phyloP scores from a whole-genome alignment of 2,113 vertebrate species.

The Microtus pennsylvanicus region DNA sequence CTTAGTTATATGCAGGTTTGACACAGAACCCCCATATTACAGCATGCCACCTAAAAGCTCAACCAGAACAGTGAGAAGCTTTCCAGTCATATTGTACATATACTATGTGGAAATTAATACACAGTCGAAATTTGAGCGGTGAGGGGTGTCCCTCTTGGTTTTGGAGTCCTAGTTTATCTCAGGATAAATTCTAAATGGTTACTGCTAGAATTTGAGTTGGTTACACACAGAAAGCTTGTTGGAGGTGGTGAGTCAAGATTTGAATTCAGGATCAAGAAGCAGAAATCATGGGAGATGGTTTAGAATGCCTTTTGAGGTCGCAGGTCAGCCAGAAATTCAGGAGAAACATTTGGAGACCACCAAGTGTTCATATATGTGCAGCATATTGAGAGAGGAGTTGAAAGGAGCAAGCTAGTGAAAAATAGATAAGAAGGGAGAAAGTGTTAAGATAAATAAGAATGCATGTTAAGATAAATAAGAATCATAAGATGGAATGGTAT shows the following conservation, averaged over 20 bases:
- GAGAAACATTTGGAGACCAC: not conserved
- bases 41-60: not conserved
- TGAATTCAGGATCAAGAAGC: not conserved
- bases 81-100: not conserved
- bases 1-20: conserved; percentile 66
- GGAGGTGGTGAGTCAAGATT: not conserved
- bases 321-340: not conserved
- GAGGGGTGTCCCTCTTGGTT: not conserved
- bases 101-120: not conserved
- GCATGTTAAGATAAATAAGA: not conserved
- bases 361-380: not conserved
- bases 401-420: not conserved
- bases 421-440: not conserved
- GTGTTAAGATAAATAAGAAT: not conserved
- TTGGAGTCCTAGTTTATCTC: not conserved
- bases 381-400: not conserved
- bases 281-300: not conserved
- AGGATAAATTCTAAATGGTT: not conserved
- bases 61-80: conserved; percentile 1
- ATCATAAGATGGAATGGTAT: not conserved
- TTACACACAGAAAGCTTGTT: not conserved
- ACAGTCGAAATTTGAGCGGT: not conserved
- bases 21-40: conserved; percentile 28
- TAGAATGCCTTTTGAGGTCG: not conserved
- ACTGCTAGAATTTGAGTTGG: not conserved